Evolutionary conservation across 2,888 invertebrate species (phyloP).

Genomic region (Argyresthia albistria): DNA sequence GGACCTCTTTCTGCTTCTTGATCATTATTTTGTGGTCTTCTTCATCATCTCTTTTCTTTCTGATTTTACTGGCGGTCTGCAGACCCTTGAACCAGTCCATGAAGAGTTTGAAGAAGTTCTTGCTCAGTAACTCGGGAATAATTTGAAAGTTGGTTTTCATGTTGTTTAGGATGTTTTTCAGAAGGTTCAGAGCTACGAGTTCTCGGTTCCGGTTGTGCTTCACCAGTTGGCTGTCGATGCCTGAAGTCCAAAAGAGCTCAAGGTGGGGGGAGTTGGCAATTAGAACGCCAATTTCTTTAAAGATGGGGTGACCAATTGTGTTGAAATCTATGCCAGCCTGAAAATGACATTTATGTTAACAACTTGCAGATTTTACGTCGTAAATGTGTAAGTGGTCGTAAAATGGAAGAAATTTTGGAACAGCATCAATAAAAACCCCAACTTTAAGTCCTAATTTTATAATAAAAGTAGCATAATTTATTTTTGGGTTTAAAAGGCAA

Average conservation of each 20-base stretch:
- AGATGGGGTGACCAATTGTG: slow-evolving; percentile 76
- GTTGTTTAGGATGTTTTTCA: slow-evolving; percentile 68
- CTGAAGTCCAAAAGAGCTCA: slow-evolving; percentile 69
- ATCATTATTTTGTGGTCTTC: slow-evolving; percentile 67
- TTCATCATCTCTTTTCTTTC: slow-evolving; percentile 57
- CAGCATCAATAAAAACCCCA: too few species aligned
- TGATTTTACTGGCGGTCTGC: slow-evolving; percentile 70
- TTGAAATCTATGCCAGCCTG: slow-evolving; percentile 74
- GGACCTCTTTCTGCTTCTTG: slow-evolving; percentile 68
- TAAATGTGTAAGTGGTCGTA: too few species aligned
- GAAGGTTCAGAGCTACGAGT: slow-evolving; percentile 71
- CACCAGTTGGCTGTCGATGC: slow-evolving; percentile 50
- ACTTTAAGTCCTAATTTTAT: too few species aligned
- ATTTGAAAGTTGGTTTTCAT: slow-evolving; percentile 48
- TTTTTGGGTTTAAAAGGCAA: too few species aligned
- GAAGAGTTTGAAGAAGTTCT: slow-evolving; percentile 76
- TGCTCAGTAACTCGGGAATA: slow-evolving; percentile 73
- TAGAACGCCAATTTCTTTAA: slow-evolving; percentile 70
- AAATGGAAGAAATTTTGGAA: too few species aligned
- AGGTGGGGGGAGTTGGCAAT: slow-evolving; percentile 67
- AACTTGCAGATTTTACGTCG: too few species aligned
- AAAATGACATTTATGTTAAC: slow-evolving; percentile 20
- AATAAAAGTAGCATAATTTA: too few species aligned
- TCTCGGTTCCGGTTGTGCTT: slow-evolving; percentile 73
- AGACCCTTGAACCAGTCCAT: slow-evolving; percentile 75